Evolutionary conservation across 2,113 vertebrate species (phyloP).

Genomic region (Myrmecobius fasciatus): DNA sequence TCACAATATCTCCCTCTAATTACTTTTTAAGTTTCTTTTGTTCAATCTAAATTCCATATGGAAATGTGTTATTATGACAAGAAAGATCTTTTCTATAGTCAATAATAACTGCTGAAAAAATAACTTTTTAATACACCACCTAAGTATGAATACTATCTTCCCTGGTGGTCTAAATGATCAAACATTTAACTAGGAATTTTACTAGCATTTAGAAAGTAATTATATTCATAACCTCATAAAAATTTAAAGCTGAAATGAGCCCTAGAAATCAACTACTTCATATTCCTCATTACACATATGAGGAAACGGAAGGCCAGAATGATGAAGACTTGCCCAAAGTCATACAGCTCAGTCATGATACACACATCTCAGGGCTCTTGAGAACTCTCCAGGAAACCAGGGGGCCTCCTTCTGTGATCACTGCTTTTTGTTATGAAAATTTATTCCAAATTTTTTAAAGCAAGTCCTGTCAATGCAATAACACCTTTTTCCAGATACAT

Average conservation of each 20-base stretch:
- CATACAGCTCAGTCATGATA: slow-evolving; percentile 3
- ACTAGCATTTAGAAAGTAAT: slow-evolving; percentile 42
- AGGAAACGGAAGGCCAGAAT: slow-evolving; percentile 9
- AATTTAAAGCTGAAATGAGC: slow-evolving; percentile 28
- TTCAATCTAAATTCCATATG: slow-evolving; percentile 27
- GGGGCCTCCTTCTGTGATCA: not conserved
- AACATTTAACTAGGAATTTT: slow-evolving; percentile 24
- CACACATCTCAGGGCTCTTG: not conserved
- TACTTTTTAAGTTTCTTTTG: slow-evolving; percentile 35
- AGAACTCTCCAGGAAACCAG: not conserved
- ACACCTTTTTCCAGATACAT: not conserved
- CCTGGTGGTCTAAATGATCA: slow-evolving; percentile 28
- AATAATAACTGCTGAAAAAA: not conserved
- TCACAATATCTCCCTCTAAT: slow-evolving; percentile 43
- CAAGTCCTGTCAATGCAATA: not conserved
- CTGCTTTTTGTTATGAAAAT: not conserved
- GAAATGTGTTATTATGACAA: slow-evolving; percentile 6
- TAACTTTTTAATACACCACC: not conserved
- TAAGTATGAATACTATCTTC: slow-evolving; percentile 26
- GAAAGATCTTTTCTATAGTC: not conserved
- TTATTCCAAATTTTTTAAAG: slow-evolving; percentile 23
- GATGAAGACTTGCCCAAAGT: not conserved
- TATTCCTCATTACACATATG: slow-evolving; percentile 4
- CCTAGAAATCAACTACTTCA: slow-evolving; percentile 35
- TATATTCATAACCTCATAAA: slow-evolving; percentile 5